Evolutionary conservation across 2,113 vertebrate species (phyloP), one percentile per base, ranked within the genome.

Genomic region (Neodontobutis hainanensis): DNA sequence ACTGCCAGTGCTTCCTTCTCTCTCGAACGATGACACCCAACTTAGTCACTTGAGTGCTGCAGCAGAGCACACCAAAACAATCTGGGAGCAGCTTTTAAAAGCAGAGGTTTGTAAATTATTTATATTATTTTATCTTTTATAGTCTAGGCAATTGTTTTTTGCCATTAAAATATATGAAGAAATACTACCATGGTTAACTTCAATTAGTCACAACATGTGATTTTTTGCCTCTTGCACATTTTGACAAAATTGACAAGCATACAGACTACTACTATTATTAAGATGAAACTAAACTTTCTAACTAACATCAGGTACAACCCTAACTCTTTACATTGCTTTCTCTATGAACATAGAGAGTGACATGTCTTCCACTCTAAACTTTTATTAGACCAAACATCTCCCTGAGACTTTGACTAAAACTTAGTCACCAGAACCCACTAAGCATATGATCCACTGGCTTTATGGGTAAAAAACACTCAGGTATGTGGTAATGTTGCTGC

Each of bases 41-140:
- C 85, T 91, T 84, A 84, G 88, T 83, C 81, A 80, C 60, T 88
- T 74, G 87, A 90, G 87, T 84, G 80, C 60, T 55, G 55, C 56
- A 46, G 55, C 16, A 5, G 45, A 8, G n/a, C 52, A 71, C 63
- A 65, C 69, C 61, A 85, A 75, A 85, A 72, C 71, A 38, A 52
- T 49, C 52, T 58, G 51, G 66, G 43, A 57, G 64, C 60, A 40
- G 48, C n/a, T 16, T 52, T 63, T 27, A 27, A 27, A 27, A 27
- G 19, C 19, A 1, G 3, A 27, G 3, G 3, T 27, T 27, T 27
- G 19, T 27, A 27, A 27, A 27, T 27, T 1, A 2, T 27, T 27
- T 27, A n/a, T n/a, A n/a, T n/a, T n/a, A n/a, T 27, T 3, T 27
- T 27, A 27, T 27, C 19, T 27, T 27, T 27, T 27, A 27, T 27